A percentile compares a stretch with the other conserved stretches of the same genome.
Conservation (phyloP, 2,113 vertebrate species). For the Meriones unguiculatus region DNA sequence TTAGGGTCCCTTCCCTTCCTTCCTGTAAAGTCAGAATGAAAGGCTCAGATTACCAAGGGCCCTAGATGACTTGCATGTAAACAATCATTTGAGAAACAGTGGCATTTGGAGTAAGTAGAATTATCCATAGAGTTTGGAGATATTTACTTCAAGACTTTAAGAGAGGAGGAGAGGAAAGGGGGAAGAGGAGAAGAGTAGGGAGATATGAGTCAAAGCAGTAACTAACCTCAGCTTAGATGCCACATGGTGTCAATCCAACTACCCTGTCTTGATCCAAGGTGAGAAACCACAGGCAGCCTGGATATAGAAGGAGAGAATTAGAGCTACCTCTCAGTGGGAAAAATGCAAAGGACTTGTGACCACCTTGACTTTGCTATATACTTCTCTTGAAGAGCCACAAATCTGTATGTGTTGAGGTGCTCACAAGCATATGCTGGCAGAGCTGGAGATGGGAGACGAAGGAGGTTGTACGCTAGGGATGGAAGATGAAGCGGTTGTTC, state of each 20-base stretch:
- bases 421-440: not conserved
- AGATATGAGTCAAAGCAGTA: not conserved
- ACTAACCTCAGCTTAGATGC: not conserved
- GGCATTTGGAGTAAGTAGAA: not conserved
- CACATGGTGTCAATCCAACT: not conserved
- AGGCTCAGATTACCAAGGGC: not conserved
- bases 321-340: slow-evolving; percentile 16
- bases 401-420: not conserved
- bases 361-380: not conserved
- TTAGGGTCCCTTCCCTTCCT: not conserved
- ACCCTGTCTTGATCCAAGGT: not conserved
- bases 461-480: no score
- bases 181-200: no score
- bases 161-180: not conserved
- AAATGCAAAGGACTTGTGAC: not conserved
- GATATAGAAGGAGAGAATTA: slow-evolving; percentile 1
- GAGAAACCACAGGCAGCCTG: not conserved
- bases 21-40: not conserved
- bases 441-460: not conserved
- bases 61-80: not conserved
- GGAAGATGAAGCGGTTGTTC: no score
- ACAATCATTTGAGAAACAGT: not conserved
- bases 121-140: not conserved
- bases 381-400: not conserved
- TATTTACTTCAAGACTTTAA: not conserved